These are phyloP conservation scores for Apamea monoglypha DNA, from an alignment of 2,888 invertebrate genomes.

Conservation along the genomic window DNA sequence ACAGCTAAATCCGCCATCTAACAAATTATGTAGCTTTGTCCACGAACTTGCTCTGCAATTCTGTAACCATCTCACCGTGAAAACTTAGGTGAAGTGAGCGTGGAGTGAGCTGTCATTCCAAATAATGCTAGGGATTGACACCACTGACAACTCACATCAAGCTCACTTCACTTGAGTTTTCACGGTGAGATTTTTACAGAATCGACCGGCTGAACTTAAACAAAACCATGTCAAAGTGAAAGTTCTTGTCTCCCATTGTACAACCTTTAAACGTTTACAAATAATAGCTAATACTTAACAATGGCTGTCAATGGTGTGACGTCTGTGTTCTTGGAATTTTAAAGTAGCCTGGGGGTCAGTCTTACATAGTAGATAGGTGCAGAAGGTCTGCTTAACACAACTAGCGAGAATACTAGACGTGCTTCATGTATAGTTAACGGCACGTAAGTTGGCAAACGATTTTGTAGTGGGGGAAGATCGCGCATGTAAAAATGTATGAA, in stretches of 20 bases:
- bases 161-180: too few species aligned
- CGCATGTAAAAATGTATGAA: too few species aligned
- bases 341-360: not conserved
- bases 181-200: too few species aligned
- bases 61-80: too few species aligned
- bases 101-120: too few species aligned
- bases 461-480: too few species aligned
- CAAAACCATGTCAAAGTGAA: constrained; percentile 32
- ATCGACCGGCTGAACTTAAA: not conserved
- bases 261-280: constrained; percentile 18
- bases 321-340: constrained; percentile 5
- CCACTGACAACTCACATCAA: too few species aligned
- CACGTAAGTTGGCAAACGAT: too few species aligned
- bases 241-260: constrained; percentile 35
- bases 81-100: too few species aligned
- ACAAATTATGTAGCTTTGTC: not conserved
- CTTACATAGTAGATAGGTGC: not conserved
- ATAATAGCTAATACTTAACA: constrained; percentile 19
- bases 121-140: too few species aligned
- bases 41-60: too few species aligned
- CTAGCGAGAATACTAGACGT: not conserved
- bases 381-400: not conserved
- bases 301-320: constrained; percentile 11
- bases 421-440: too few species aligned
- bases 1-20: not conserved